Evolutionary conservation across 2,888 invertebrate genomes (phyloP).

Genomic region (Stramonita haemastoma): DNA sequence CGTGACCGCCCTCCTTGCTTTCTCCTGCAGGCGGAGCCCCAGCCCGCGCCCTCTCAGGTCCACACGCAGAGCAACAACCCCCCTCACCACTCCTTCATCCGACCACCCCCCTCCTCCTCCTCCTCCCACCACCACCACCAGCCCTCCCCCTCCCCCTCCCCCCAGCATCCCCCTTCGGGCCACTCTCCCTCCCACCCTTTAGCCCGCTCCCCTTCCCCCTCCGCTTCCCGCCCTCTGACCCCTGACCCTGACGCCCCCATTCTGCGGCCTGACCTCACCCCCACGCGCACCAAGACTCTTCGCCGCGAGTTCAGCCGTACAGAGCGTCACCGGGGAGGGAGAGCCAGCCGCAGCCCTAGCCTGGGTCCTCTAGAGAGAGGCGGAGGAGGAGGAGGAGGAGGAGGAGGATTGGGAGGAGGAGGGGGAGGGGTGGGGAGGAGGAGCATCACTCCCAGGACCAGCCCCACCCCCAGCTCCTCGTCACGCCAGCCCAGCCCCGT

Average conservation of each 20-base stretch:
- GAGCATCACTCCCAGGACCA: slow-evolving; percentile 25
- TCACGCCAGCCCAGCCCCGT: slow-evolving; percentile 24
- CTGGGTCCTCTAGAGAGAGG: neutral
- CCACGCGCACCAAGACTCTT: slow-evolving; percentile 28
- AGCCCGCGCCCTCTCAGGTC: neutral
- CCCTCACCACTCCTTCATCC: neutral
- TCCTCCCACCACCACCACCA: neutral
- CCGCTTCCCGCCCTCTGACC: neutral
- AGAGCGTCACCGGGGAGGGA: slow-evolving; percentile 10
- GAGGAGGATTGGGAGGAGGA: neutral
- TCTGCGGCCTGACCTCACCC: slow-evolving; percentile 39
- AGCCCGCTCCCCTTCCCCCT: neutral
- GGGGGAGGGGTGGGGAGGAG: neutral
- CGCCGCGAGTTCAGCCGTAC: slow-evolving; percentile 40
- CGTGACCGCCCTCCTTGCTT: too few relatives aligned
- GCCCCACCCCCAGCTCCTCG: slow-evolving; percentile 21
- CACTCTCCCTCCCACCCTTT: neutral
- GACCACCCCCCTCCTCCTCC: neutral
- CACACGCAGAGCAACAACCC: neutral
- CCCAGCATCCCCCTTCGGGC: neutral
- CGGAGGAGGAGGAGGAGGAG: neutral
- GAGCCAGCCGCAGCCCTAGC: neutral
- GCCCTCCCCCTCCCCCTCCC: neutral
- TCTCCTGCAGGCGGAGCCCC: neutral
- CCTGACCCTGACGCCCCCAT: slow-evolving; percentile 2